A percentile compares a stretch with the other conserved stretches of the same genome.
These are phyloP conservation scores for Gobius niger DNA, from an alignment of 2,113 vertebrate genomes.

Conservation along the genomic window DNA sequence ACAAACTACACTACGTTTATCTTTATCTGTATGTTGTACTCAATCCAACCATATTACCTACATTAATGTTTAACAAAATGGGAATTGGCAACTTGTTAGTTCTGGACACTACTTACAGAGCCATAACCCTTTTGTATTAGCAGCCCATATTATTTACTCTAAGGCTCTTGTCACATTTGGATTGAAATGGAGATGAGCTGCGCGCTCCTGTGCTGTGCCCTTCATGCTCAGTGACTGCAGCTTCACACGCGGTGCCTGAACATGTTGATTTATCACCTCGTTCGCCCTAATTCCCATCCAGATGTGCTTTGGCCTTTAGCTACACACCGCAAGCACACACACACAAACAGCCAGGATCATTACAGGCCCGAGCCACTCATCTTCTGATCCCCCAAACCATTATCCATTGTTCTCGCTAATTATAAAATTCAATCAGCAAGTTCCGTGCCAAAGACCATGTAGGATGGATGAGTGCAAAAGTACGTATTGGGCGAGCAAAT, in stretches of 20 bases:
- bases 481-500: background rate
- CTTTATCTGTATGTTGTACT: background rate
- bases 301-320: conserved; percentile 73
- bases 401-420: conserved; percentile 60
- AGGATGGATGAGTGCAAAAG: background rate
- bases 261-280: conserved; percentile 75
- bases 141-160: background rate
- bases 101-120: conserved; percentile 7
- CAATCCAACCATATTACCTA: background rate
- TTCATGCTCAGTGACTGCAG: conserved; percentile 78
- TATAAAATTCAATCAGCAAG: conserved; percentile 60
- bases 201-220: conserved; percentile 59
- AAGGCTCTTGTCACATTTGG: conserved; percentile 1
- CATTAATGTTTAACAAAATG: background rate
- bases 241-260: conserved; percentile 49
- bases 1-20: background rate
- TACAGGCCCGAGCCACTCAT: conserved; percentile 54
- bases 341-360: conserved; percentile 68
- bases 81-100: background rate
- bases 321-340: conserved; percentile 29
- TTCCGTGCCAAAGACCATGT: conserved; percentile 47
- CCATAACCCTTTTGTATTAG: conserved; percentile 6
- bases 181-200: conserved; percentile 56
- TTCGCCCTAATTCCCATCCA: conserved; percentile 75
- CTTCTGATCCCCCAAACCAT: conserved; percentile 52